phyloP scores from a whole-genome alignment of 2,797 vertebrate genomes.

The Muscicapa comitata region DNA sequence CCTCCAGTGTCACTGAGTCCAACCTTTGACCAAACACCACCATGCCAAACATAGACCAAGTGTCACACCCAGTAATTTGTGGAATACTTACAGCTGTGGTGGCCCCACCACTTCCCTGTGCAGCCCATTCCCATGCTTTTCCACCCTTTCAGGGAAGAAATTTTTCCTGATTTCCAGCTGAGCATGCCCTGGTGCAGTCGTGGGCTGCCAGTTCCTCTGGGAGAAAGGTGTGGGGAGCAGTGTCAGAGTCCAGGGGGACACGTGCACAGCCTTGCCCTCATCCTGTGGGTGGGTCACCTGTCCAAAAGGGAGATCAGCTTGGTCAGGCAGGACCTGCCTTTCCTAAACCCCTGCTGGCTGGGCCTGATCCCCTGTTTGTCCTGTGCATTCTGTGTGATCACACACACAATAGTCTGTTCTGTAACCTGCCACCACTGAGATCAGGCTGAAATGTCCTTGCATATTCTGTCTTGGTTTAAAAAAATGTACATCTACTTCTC shows the following conservation, averaged over 20 bases:
- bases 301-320: not conserved
- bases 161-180: not conserved
- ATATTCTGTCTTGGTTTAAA: not conserved
- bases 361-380: not conserved
- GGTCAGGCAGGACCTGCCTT: not conserved
- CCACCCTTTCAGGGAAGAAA: not conserved
- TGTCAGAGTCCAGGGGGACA: not conserved
- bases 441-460: not conserved
- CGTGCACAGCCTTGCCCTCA: not conserved
- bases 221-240: not conserved
- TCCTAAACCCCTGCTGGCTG: not conserved
- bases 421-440: not conserved
- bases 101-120: not conserved
- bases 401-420: not conserved
- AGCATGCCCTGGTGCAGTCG: not conserved
- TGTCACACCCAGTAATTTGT: not conserved
- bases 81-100: not conserved
- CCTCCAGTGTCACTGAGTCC: accelerated
- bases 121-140: not conserved
- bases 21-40: not conserved
- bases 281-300: not conserved
- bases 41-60: not conserved
- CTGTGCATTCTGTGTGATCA: not conserved
- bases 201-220: not conserved
- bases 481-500: not conserved